phyloP scores from a whole-genome alignment of 37 sponge, comb jelly and placozoan genomes.

The Mnemiopsis leidyi region DNA sequence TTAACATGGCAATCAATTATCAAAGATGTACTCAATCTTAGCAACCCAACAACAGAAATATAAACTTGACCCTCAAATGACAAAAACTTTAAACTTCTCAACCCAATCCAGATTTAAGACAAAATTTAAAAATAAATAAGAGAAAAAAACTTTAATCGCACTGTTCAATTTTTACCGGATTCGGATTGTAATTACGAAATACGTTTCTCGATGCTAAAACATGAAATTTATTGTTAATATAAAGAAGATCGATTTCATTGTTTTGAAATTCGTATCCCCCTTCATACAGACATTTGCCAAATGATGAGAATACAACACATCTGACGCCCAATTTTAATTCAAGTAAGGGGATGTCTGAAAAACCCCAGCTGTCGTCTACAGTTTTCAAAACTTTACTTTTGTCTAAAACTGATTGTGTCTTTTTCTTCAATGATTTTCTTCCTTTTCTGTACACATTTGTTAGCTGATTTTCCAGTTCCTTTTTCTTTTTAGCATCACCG shows the following conservation, averaged over 20 bases:
- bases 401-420: conserved; percentile 36
- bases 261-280: conserved; percentile 26
- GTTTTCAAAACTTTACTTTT: conserved; percentile 27
- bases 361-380: conserved; percentile 26
- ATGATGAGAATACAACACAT: conserved; percentile 43
- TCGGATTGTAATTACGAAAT: conserved; percentile 21
- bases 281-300: conserved; percentile 49
- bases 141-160: background rate
- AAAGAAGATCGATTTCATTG: conserved; percentile 52
- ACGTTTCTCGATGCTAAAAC: conserved; percentile 50
- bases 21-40: background rate
- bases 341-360: conserved; percentile 38
- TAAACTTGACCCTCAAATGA: background rate
- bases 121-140: background rate
- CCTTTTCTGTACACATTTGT: conserved; percentile 53
- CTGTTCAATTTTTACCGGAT: background rate
- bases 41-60: background rate
- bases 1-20: background rate
- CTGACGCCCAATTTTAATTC: conserved; percentile 34
- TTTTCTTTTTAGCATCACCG: background rate
- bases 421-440: conserved; percentile 49
- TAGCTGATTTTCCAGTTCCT: conserved; percentile 57
- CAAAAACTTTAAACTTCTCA: background rate
- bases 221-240: conserved; percentile 45
- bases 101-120: background rate